Evolutionary conservation across 2,797 vertebrate species (phyloP), one percentile per base, ranked within the genome.

Genomic region (Morelia viridis): DNA sequence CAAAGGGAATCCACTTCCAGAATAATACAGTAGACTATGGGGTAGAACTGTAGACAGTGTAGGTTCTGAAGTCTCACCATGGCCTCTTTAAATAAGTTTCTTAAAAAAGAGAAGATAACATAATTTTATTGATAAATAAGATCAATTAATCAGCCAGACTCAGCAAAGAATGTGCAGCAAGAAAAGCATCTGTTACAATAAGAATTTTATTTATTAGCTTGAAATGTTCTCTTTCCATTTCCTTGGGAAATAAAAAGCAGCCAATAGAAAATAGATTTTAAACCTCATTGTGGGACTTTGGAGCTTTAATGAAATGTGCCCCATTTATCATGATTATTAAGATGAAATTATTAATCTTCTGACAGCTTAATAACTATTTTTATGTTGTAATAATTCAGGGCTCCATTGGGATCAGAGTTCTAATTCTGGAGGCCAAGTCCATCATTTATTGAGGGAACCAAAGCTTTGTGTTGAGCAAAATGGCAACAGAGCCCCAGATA

Each of bases 311-410:
- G 92, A 96, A 96, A 97, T 97, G 97, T 97, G 97, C 97, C 95
- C 93, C 95, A 97, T 96, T 96, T 96, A 97, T 97, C 96, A 97
- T 97, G 97, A 97, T 98, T 98, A 98, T 98, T 98, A 98, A 98
- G 97, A 98, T 98, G 96, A 98, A 98, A 97, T 97, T 96, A 97
- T 97, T 97, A 97, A 96, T 97, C 95, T 95, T 96, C 96, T 97
- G 97, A 98, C 97, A 98, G 96, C 98, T 98, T 98, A 98, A 98
- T 97, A 98, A 98, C 96, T 96, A 95, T 98, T 98, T 98, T 98
- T 98, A 98, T 98, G 97, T 98, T 98, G 97, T 97, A 98, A 98
- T 98, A 98, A 98, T 97, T 98, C 94, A 96, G 65, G 95, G 92
- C 95, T 95, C 96, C 97, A 97, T 97, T 96, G 97, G 95, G 97